Base-by-base conservation (phyloP, 2,113 vertebrate genomes). In the Nothobranchius kuhntae region DNA sequence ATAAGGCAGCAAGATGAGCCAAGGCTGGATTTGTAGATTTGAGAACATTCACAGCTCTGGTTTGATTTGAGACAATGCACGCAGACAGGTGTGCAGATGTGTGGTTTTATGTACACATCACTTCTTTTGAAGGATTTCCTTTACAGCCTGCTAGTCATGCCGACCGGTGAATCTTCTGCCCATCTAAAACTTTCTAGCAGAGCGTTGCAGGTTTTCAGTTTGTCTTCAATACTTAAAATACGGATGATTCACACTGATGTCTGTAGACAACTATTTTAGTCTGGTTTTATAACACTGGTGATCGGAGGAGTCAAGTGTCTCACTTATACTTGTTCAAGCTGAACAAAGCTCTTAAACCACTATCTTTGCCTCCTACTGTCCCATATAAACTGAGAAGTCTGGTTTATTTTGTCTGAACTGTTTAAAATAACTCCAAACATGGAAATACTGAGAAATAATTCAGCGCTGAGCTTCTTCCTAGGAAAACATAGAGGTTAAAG, bases 241-340 rank as follows among this genome's bases (percentile, higher is more conserved):
- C 52, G 53, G 17, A 71, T 35, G 0, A 61, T 42, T 9, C 40
- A 78, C 30, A 62, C n/a, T 13, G 47, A 30, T 52, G 35, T 58
- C 53, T 36, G 45, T 30, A 45, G 61, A 60, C 65, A 53, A 21
- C 17, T 73, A 59, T 68, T 86, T 73, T 30, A 73, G 58, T 46
- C 45, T 51, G 9, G 40, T 75, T 73, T 72, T 61, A 65, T 78
- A 63, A 78, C 72, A 42, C 54, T 48, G 46, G 6, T 40, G n/a
- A 64, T 64, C 15, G 42, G 73, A 52, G 75, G 67, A 71, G 67
- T 70, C 10, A 68, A 71, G 63, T 42, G 56, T 68, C 70, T 82
- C 60, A 76, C 72, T 66, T 73, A 61, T 4, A 45, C 11, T 21
- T 65, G 55, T 75, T 74, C n/a, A 56, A 57, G 56, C 68, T 68